Evolutionary conservation across 2,888 invertebrate species (phyloP).

Genomic region (Philaethria dido): DNA sequence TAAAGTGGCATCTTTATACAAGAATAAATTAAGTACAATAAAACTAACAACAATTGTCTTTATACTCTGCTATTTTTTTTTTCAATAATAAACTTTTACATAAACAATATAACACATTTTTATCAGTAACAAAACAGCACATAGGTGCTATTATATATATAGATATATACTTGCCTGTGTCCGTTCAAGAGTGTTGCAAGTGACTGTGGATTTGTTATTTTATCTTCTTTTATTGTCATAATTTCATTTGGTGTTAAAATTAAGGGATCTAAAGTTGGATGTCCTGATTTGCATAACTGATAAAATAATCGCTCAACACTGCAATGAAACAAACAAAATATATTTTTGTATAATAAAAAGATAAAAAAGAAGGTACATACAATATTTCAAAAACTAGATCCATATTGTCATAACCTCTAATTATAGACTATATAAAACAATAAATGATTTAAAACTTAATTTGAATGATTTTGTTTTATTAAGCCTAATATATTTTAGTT

Average conservation of each 20-base stretch:
- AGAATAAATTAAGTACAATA: neutral
- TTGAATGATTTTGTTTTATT: neutral
- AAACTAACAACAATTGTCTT: neutral
- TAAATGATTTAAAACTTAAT: neutral
- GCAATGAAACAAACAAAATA: conserved; percentile 47
- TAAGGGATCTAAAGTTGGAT: conserved; percentile 94
- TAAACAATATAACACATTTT: neutral
- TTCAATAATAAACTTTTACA: neutral
- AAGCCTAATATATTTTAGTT: neutral
- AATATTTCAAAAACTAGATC: neutral
- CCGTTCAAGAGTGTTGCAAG: conserved; percentile 93
- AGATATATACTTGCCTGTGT: conserved; percentile 88
- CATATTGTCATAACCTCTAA: neutral
- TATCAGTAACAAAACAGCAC: neutral
- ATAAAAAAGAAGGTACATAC: neutral
- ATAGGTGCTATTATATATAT: no score
- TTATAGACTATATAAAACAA: neutral
- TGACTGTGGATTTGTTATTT: conserved; percentile 90
- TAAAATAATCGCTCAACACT: conserved; percentile 95
- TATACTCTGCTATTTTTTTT: neutral
- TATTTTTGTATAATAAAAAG: neutral
- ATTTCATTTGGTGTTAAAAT: conserved; percentile 89
- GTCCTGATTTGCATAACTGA: conserved; percentile 92
- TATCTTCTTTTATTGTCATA: conserved; percentile 91
- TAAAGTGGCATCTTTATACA: neutral